phyloP scores from a whole-genome alignment of 2,113 vertebrate genomes.

The Chionodraco myersi region DNA sequence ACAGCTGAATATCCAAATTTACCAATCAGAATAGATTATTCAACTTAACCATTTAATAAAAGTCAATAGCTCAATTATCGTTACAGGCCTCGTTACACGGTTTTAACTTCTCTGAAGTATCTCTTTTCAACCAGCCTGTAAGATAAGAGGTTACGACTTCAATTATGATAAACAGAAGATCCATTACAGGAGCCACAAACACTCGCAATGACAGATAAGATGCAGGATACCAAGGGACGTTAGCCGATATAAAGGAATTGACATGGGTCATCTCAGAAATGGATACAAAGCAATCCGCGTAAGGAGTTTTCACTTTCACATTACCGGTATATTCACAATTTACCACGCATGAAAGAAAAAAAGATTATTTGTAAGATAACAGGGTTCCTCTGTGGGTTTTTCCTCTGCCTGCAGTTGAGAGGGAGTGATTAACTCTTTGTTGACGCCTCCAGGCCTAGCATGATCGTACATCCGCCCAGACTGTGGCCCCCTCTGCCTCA shows the following conservation, averaged over 20 bases:
- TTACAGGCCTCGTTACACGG: neutral
- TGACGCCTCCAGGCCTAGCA: constrained; percentile 63
- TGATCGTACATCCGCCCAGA: constrained; percentile 63
- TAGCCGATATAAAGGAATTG: neutral
- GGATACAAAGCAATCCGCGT: neutral
- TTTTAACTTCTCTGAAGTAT: neutral
- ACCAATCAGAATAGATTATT: too few species aligned
- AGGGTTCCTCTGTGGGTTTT: constrained; percentile 58
- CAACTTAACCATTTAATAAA: too few species aligned
- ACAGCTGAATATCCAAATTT: too few species aligned
- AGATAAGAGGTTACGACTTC: constrained; percentile 64
- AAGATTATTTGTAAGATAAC: constrained; percentile 45
- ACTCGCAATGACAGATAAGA: constrained; percentile 57
- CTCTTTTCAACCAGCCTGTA: constrained; percentile 46
- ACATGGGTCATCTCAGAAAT: constrained; percentile 18
- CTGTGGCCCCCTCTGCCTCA: constrained; percentile 31
- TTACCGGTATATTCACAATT: constrained; percentile 29
- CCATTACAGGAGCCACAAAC: constrained; percentile 58
- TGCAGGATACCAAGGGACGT: constrained; percentile 44
- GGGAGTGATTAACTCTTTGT: constrained; percentile 72
- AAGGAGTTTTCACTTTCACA: neutral
- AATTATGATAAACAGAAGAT: constrained; percentile 77
- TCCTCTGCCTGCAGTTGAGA: constrained; percentile 24
- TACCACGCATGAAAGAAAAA: constrained; percentile 9
- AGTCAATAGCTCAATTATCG: too few species aligned